Conservation (phyloP, 2,797 vertebrate species). For the Pampus argenteus region DNA sequence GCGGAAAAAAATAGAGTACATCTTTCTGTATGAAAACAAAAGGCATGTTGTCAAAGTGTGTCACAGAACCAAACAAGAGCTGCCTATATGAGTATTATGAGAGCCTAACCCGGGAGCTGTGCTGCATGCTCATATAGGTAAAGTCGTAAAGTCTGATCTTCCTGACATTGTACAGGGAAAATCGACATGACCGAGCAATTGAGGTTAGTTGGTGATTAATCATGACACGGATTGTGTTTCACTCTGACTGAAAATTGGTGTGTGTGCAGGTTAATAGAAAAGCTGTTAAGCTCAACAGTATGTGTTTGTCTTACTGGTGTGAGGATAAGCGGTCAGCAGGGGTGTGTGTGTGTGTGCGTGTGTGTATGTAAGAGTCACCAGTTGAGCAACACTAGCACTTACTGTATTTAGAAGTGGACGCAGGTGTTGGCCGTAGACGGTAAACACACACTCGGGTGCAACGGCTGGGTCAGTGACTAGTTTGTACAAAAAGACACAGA, state of each 20-base stretch:
- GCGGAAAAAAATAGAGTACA: not conserved
- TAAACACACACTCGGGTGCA: constrained; percentile 42
- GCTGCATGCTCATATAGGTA: no score
- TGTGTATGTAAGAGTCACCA: constrained; percentile 33
- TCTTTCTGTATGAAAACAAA: not conserved
- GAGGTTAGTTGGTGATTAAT: no score
- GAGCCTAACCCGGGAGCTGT: no score
- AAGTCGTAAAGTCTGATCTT: no score
- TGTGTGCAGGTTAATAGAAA: constrained; percentile 12
- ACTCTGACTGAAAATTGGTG: constrained; percentile 6
- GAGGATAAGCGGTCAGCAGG: constrained; percentile 28
- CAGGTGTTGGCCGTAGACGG: constrained; percentile 31
- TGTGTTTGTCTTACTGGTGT: constrained; percentile 21
- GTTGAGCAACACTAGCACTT: constrained; percentile 8
- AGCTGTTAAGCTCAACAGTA: constrained; percentile 32
- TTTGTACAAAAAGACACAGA: not conserved
- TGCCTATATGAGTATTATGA: no score
- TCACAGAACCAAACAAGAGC: not conserved
- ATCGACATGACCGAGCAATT: no score
- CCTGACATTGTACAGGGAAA: no score
- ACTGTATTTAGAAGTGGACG: constrained; percentile 43
- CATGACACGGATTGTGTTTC: no score
- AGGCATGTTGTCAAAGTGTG: not conserved
- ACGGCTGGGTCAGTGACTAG: constrained; percentile 1
- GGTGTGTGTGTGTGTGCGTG: constrained; percentile 28